Base-by-base conservation (phyloP, 2,797 vertebrate genomes). In the Syndactyla subalaris region DNA sequence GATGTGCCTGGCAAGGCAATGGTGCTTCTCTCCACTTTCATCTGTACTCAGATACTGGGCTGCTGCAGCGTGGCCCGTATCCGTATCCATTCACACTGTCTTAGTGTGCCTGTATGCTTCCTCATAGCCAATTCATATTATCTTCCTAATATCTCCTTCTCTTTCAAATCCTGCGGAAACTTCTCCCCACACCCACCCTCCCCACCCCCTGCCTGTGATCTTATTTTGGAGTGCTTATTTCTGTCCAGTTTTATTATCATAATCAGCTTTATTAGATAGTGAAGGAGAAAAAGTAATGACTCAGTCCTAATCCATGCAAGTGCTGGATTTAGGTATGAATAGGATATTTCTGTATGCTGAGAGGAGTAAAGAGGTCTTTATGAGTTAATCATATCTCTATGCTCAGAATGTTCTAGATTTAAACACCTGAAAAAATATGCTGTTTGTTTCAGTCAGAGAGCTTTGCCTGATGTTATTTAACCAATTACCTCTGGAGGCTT, bases 131-230 rank as follows among this genome's bases (percentile, higher is more conserved):
- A 0, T 29, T 54, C 4, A 8, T 18, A 7, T 27, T 49, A 29
- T 71, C 65, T 78, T 57, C 34, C 63, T 65, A 34, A 17, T 73
- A 68, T 12, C 12, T 86, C 39, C 13, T 13, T 68, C 45, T 54
- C 38, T 87, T 86, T 59, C 15, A 55, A 63, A 43, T 76, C 14
- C 14, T 73, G 14, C 7, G 39, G 21, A 14, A 72, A 9, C 4
- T n/a, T 48, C 18, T 32, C 5, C 3, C 3, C 1, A 46, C 45
- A 12, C 20, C 10, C 45, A 46, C 21, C 45, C 45, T 46, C 3
- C 2, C 12, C 2, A 6, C 29, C 1, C 0, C 1, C 0, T 3
- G 0, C 20, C 1, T 2, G 1, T 55, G 43, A 68, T 78, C 48
- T 86, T 27, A 14, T 89, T 94, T 68, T 45, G 27, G 14, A 48